Base-by-base conservation (phyloP, 1,140 invertebrate genomes). In the Aphelenchoides besseyi region DNA sequence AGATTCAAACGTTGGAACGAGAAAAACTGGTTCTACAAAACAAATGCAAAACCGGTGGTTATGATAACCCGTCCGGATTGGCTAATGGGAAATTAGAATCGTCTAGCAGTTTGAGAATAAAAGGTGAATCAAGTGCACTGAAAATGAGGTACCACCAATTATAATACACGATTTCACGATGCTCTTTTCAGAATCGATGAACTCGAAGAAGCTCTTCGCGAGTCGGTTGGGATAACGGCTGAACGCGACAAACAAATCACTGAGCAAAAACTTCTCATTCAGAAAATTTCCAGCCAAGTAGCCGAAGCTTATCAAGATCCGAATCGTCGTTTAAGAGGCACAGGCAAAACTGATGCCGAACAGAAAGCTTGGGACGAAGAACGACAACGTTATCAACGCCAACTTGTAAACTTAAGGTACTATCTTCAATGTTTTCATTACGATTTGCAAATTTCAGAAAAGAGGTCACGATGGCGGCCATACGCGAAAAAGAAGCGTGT, bases 191-290 rank as follows among this genome's bases (percentile, higher is more conserved):
- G 76, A 53, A 77, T 78, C 36, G 63, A 61, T 0, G 77, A 79
- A 35, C 54, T 78, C 9, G 76, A 78, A 72, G 76, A 78, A 62
- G 76, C 76, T 2, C 59, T 78, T n/a, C 53, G 68, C 2, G 76
- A 78, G 55, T 81, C 78, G 5, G 76, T 78, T 3, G 76, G 79
- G 28, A 78, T 78, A 12, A 78, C 76, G 29, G n/a, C 76, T 30
- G 76, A 78, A 69, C 37, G 57, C 12, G 76, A 78, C 29, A 76
- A 78, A 32, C 35, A 53, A 30, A 36, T 78, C 3, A 64, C 33
- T 48, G 76, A 78, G 61, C 78, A 78, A 54, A 79, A 80, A 37
- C 28, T 5, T 23, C 5, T 78, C 2, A 62, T 69, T 62, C 68
- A 78, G 73, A 66, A 78, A 54, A 26, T 78, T 12, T 69, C 69